Evolutionary conservation across 2,888 invertebrate species (phyloP), one percentile per base, ranked within the genome.

Genomic region (Gordius sp.): DNA sequence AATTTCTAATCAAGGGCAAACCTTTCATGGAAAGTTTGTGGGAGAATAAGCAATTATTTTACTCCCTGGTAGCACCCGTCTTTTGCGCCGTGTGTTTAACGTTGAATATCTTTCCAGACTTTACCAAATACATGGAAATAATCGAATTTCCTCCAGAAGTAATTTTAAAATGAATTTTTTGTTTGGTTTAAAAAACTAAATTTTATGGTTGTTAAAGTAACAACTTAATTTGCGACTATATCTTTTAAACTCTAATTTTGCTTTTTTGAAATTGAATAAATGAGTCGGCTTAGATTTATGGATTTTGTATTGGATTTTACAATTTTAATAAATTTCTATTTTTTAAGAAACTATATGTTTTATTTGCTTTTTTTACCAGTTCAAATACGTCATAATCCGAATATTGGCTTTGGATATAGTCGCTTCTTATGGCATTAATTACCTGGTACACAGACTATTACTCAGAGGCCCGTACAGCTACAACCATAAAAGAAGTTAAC

Each of bases 21-120:
- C 97, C 97, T 1, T 99, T 85, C 67, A 99, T 99, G 97, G 91
- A 93, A 70, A 83, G 86, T 65, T 73, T 99, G 57, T 73, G 74
- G 53, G 83, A 87, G 69, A 97, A 99, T 72, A 81, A 80, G 66
- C 79, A 86, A 2, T 74, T 99, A 61, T 71, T 93, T 65, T 89
- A 84, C 73, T 87, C 89, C 66, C 76, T 97, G 60, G 63, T 83
- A 59, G 74, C 79, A 61, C 85, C 89, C 2, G 80, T 80, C 27
- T 77, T 76, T 28, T 77, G 80, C 20, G 82, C 93, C 57, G 72
- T 89, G 58, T 77, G 79, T 41, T 74, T 99, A 54, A 82, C 87
- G 2, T 61, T 62, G 26, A 66, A 66, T 52, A 58, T 81, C 47
- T 70, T 85, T 59, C 83, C 89, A 0, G 84, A 85, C 61, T 72